These are phyloP conservation scores for Drosophila tripunctata DNA, from an alignment of 2,888 invertebrate species.

Conservation along the genomic window DNA sequence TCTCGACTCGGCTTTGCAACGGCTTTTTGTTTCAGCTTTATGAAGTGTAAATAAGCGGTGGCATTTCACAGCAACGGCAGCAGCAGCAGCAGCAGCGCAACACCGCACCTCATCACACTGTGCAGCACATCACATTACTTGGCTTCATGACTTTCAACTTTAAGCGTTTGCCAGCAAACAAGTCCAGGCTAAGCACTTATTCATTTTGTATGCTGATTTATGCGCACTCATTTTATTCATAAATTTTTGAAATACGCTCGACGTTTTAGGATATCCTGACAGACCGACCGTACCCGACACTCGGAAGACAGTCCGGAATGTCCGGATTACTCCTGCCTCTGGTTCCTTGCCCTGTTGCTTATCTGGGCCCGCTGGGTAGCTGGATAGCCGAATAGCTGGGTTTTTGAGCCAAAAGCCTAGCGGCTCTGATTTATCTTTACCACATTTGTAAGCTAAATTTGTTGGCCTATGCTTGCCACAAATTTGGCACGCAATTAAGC, in stretches of 20 bases:
- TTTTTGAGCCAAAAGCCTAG: background rate
- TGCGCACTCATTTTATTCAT: constrained; percentile 76
- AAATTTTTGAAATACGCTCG: constrained; percentile 63
- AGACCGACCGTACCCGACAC: constrained; percentile 21
- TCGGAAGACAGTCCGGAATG: constrained; percentile 1
- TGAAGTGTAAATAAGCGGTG: constrained; percentile 74
- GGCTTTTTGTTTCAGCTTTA: constrained; percentile 61
- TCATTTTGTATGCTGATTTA: constrained; percentile 67
- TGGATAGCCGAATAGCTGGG: no score
- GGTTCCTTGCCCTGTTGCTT: background rate
- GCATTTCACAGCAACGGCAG: constrained; percentile 60
- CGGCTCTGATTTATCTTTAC: constrained; percentile 63
- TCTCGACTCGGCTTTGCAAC: constrained; percentile 14
- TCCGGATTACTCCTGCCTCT: background rate
- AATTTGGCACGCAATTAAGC: constrained; percentile 74
- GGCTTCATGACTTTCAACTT: constrained; percentile 37
- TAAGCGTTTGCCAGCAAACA: constrained; percentile 9
- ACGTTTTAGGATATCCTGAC: constrained; percentile 20
- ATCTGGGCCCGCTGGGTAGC: constrained; percentile 9
- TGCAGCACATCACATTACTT: constrained; percentile 8
- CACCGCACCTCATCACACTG: background rate
- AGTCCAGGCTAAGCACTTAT: constrained; percentile 45
- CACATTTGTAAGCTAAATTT: constrained; percentile 53
- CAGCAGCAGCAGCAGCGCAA: constrained; percentile 12
- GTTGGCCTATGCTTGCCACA: constrained; percentile 46